Evolutionary conservation across 2,888 invertebrate species (phyloP).

Genomic region (Argyra leucocephala): DNA sequence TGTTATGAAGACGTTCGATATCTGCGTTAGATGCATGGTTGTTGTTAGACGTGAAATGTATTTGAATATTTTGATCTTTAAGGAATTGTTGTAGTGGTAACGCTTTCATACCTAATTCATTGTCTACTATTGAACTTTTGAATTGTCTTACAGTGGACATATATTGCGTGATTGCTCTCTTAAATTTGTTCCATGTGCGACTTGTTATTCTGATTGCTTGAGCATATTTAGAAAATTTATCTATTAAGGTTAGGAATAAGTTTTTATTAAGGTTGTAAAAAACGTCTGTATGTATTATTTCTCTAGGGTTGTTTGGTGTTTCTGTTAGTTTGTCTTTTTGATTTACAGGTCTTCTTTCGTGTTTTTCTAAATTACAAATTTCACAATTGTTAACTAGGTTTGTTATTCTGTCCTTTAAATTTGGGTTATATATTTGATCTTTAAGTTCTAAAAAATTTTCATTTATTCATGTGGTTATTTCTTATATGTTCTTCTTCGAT

Average conservation of each 20-base stretch:
- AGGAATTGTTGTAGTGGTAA: conserved; percentile 22
- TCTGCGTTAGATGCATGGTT: conserved; percentile 24
- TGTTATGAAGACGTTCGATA: conserved; percentile 24
- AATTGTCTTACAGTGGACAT: conserved; percentile 20
- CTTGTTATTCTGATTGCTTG: conserved; percentile 22
- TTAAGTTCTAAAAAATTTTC: conserved; percentile 21
- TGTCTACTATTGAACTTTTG: conserved; percentile 21
- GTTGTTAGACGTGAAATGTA: conserved; percentile 23
- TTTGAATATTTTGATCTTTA: conserved; percentile 16
- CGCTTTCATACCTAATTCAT: conserved; percentile 24
- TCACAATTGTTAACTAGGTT: conserved; percentile 25
- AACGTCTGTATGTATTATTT: conserved; percentile 27
- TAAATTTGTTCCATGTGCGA: conserved; percentile 23
- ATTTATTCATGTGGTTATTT: conserved; percentile 25
- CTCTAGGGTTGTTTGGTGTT: conserved; percentile 25
- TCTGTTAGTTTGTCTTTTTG: conserved; percentile 25
- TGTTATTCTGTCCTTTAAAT: conserved; percentile 20
- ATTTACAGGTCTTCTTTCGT: conserved; percentile 23
- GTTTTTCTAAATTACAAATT: conserved; percentile 20
- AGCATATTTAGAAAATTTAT: conserved; percentile 26
- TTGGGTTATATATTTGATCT: conserved; percentile 21
- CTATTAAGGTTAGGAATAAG: conserved; percentile 25
- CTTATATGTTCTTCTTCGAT: conserved; percentile 21
- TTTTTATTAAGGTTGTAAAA: conserved; percentile 22
- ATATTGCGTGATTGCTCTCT: conserved; percentile 20